A percentile compares a stretch with the other conserved stretches of the same genome.
phyloP scores from a whole-genome alignment of 2,888 invertebrate species.

The Leucophenga maculata region DNA sequence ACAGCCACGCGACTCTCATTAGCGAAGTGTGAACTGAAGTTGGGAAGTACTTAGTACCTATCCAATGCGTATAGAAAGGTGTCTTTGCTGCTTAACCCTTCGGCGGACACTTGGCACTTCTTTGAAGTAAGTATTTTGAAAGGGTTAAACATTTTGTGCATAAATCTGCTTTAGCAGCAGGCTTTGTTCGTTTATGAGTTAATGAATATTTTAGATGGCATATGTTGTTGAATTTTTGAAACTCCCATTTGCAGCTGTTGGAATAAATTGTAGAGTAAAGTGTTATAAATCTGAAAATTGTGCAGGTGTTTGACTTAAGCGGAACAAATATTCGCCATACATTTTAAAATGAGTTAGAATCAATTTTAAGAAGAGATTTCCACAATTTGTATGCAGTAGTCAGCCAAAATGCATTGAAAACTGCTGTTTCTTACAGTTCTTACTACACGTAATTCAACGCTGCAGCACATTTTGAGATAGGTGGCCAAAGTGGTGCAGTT shows the following conservation, averaged over 20 bases:
- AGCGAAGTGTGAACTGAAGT: background rate
- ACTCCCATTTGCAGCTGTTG: background rate
- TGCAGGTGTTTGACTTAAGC: background rate
- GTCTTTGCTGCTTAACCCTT: background rate
- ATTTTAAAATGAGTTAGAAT: too few relatives aligned
- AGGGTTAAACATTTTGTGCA: background rate
- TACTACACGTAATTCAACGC: too few relatives aligned
- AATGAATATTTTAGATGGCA: slow-evolving; percentile 11
- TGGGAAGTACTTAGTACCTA: background rate
- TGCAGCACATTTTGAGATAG: too few relatives aligned
- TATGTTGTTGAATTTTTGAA: background rate
- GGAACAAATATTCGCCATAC: too few relatives aligned
- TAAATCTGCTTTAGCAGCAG: background rate
- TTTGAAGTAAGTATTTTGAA: background rate
- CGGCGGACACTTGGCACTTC: background rate
- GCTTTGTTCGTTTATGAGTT: background rate
- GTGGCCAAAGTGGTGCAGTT: too few relatives aligned
- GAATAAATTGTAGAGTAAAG: slow-evolving; percentile 8
- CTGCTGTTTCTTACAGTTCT: too few relatives aligned
- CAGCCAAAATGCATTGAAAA: too few relatives aligned
- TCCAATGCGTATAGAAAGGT: background rate
- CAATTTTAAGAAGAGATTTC: too few relatives aligned
- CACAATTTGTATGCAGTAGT: background rate
- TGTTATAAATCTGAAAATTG: background rate
- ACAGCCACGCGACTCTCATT: slow-evolving; percentile 9